Base-by-base conservation (phyloP, 2,888 invertebrate species). In the Hypomecis atomaria region DNA sequence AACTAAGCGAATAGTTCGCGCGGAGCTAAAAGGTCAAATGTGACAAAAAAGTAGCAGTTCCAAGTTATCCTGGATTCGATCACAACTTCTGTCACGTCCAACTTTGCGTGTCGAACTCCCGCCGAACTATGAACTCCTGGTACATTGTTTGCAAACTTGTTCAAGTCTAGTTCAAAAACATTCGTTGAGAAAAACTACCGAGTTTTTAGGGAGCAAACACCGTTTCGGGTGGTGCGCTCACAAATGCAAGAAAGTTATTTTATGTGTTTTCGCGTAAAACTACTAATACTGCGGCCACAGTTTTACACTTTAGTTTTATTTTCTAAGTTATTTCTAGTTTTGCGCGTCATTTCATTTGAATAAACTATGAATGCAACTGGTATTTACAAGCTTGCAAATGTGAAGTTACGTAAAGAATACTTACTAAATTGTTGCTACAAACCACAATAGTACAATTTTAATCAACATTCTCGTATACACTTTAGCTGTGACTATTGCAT, bases 141-240 rank as follows among this genome's bases (percentile, higher is more conserved):
- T 69, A 72, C 65, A 61, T 66, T 69, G 75, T 70, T 71, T 70
- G 62, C 63, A 50, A 66, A 69, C 59, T 66, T 63, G 52, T 62
- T 53, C 47, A n/a, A 49, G 33, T 56, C 57, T 61, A 54, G 47
- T 48, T 54, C 47, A 43, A 33, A n/a, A 43, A 45, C 40, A 59
- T 45, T 49, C 56, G 36, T 49, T 47, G 47, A 48, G 62, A 62
- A 67, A 65, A 63, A 61, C 57, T 36, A 44, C 4, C 34, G n/a
- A 53, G 55, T 66, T 53, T 72, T 67, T 44, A 38, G 49, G 38
- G 64, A 11, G 38, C 38, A 52, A 60, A 63, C 55, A 53, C 38
- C 50, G 36, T 49, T 59, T 59, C 55, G 36, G 54, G 23, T 7
- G 40, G 11, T 23, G 36, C 6, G 13, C 36, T 59, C 8, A 23